Evolutionary conservation across 2,113 vertebrate genomes (phyloP), one percentile per base, ranked within the genome.

Genomic region (Turnix velox): DNA sequence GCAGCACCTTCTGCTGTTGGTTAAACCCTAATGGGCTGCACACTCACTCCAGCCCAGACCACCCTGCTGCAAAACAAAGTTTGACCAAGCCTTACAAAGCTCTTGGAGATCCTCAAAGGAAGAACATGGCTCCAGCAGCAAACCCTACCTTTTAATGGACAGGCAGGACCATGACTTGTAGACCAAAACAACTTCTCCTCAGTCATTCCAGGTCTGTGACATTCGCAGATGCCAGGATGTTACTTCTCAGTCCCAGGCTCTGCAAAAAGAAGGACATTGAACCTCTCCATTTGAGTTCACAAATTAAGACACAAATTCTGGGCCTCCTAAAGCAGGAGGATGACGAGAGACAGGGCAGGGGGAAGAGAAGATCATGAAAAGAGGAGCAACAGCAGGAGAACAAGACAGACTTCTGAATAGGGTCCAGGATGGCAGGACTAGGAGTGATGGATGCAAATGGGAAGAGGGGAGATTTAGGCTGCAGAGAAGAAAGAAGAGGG

Each of bases 261-360:
- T 88, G 92, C 15, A 52, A 17, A 82, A 48, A 90, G 33, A 39
- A 78, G 48, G 62, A 61, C 54, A 27, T 0, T 22, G 79, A 6
- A 66, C 52, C 15, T 28, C 46, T 54, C 42, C 9, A 1, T 40
- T 45, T 33, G 63, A 3, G 30, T n/a, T 55, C 31, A 30, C 1
- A 5, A 69, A 48, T 57, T 3, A 81, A n/a, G 16, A 79, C 7
- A 7, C 0, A 0, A 23, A 18, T 24, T 42, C 30, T 5, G 6
- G 30, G 35, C 19, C 42, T 27, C 39, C 78, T 23, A 23, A 73
- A 77, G 27, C 55, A 62, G 66, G 7, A 78, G 37, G 45, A 46
- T 20, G 71, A 90, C 3, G 25, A 15, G 19, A 67, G 37, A 18
- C 40, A 28, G 51, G 31, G 30, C 55, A 74, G 51, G 25, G 23